Evolutionary conservation across 2,113 vertebrate species (phyloP).

Genomic region (Leptosomus discolor): DNA sequence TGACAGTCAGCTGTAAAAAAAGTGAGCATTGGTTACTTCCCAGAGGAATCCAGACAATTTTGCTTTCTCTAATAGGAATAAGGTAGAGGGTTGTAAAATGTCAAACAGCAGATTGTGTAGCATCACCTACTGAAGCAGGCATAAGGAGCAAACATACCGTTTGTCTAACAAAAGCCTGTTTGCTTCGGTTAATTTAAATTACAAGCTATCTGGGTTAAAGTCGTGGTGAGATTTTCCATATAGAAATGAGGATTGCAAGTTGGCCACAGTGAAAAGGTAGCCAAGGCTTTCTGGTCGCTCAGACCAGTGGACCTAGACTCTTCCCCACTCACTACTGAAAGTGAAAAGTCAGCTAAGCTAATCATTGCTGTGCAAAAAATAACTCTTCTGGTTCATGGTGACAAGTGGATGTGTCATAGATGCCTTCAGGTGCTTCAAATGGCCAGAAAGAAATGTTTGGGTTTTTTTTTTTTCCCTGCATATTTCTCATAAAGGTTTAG

Average conservation of each 20-base stretch:
- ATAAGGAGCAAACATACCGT: background rate
- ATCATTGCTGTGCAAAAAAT: background rate
- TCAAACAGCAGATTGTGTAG: conserved; percentile 23
- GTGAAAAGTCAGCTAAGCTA: background rate
- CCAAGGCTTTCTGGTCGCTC: background rate
- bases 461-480: background rate
- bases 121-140: conserved; percentile 2
- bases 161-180: conserved; percentile 34
- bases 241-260: background rate
- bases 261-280: background rate
- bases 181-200: conserved; percentile 35
- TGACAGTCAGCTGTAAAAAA: conserved; percentile 61
- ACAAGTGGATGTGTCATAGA: too few species aligned
- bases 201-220: background rate
- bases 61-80: conserved; percentile 59
- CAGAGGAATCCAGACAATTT: conserved; percentile 68
- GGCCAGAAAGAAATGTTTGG: background rate
- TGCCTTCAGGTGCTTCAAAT: background rate
- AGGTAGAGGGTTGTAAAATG: conserved; percentile 60
- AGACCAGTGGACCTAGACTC: background rate
- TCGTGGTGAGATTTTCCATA: background rate
- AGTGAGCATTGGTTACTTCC: conserved; percentile 33
- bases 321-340: background rate
- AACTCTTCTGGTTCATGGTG: background rate
- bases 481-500: background rate